Base-by-base conservation (phyloP, 2,888 invertebrate genomes). In the Clepsis dumicolana region DNA sequence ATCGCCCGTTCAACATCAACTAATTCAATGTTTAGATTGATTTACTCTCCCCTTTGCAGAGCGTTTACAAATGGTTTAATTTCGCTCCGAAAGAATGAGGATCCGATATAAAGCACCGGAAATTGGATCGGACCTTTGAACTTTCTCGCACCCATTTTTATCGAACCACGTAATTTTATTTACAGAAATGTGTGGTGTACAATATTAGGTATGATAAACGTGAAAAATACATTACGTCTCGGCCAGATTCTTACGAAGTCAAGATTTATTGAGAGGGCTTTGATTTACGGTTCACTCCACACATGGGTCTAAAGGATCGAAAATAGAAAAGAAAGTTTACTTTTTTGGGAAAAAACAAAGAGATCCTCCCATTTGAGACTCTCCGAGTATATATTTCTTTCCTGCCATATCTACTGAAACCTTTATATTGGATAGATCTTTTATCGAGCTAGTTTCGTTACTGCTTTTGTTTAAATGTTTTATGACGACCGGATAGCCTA, bases 11-110 rank as follows among this genome's bases (percentile, higher is more conserved):
- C 86, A 89, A 89, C 87, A 87, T 88, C 88, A 87, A 87, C 87
- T 90, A 90, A 90, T 91, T 90, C 86, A 90, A 89, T 85, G 85
- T 89, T 86, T 88, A 87, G 88, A 91, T 90, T 89, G 90, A 90
- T 90, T 90, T 87, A 90, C 84, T 84, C 77, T 76, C 80, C 75
- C 72, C 75, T 75, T 79, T 78, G 73, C 79, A 75, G 82, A 84
- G 75, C 84, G 80, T 86, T 86, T 85, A 88, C 87, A 88, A 91
- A 89, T 89, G 87, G 84, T 89, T 89, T 88, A 87, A 89, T 90
- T 89, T 85, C 80, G 79, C 75, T 77, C 74, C 77, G 79, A 82
- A 79, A 85, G 81, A 86, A 86, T 84, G 80, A 83, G 78, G 80
- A 54, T 38, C 54, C 60, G 38, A 65, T 60, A 48, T 27, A 25